phyloP scores from a whole-genome alignment of 2,797 vertebrate species.

The Hypotaenidia philippensis region DNA sequence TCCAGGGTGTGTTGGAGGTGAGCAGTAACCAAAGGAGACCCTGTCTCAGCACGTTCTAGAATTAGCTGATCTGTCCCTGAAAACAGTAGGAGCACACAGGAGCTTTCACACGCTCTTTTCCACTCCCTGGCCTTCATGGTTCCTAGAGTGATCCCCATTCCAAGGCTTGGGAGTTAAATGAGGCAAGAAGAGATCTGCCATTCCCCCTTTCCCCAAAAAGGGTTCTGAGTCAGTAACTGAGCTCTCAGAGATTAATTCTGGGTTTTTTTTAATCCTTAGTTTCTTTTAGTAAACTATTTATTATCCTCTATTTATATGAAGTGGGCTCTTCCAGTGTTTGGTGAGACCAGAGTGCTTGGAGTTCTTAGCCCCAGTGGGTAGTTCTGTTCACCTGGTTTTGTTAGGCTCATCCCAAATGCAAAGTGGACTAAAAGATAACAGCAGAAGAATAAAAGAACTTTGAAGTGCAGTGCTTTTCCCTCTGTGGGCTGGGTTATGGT shows the following conservation, averaged over 20 bases:
- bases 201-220: neutral
- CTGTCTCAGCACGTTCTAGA: neutral
- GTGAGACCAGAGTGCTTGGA: neutral
- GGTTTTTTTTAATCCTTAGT: neutral
- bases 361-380: neutral
- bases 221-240: neutral
- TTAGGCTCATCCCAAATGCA: neutral
- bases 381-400: neutral
- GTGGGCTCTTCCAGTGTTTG: neutral
- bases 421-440: neutral
- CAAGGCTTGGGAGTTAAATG: neutral
- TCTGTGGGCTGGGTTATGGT: neutral
- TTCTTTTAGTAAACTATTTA: neutral
- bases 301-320: neutral
- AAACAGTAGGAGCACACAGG: neutral
- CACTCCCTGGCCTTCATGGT: neutral
- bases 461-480: neutral
- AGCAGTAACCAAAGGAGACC: neutral
- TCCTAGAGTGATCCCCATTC: neutral
- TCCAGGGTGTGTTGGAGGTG: neutral
- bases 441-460: neutral
- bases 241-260: neutral
- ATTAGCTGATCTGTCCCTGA: neutral
- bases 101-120: neutral
- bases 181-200: neutral